These are phyloP conservation scores for Hydraecia micacea DNA, from an alignment of 2,888 invertebrate genomes.

Conservation along the genomic window DNA sequence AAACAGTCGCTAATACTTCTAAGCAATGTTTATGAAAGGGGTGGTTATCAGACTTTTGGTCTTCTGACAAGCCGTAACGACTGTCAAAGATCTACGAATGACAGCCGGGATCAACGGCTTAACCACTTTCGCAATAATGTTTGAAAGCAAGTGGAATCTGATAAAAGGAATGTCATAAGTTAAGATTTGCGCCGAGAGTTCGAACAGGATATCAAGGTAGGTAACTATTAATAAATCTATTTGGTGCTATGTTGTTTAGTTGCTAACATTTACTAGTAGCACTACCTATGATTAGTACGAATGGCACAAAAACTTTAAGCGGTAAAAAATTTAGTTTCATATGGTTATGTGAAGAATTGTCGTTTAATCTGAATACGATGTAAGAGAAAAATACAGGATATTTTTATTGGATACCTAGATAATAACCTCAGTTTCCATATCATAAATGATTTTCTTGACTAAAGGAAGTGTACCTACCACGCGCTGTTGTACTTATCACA, in stretches of 20 bases:
- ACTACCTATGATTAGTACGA: constrained; percentile 17
- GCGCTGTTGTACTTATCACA: not conserved
- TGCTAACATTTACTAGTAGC: constrained; percentile 40
- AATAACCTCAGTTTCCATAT: not conserved
- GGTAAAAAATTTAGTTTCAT: constrained; percentile 19
- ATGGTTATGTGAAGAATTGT: constrained; percentile 22
- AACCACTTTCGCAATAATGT: constrained; percentile 16
- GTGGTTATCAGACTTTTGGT: not conserved
- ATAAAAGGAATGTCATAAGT: constrained; percentile 47
- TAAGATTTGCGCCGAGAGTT: constrained; percentile 30
- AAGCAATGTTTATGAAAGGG: not conserved
- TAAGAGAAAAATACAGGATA: constrained; percentile 3
- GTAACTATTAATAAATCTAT: constrained; percentile 53
- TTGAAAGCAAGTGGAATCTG: constrained; percentile 41
- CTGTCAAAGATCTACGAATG: no score
- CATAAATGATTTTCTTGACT: not conserved
- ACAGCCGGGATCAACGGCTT: no score
- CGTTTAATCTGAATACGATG: constrained; percentile 10
- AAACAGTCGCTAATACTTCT: not conserved
- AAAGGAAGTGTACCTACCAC: not conserved
- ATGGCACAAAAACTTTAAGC: constrained; percentile 25
- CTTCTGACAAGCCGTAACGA: no score
- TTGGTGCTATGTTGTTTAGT: constrained; percentile 28
- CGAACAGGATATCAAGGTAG: constrained; percentile 62
- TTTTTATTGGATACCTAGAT: constrained; percentile 1